Conservation (phyloP, 2,113 vertebrate species). For the Menidia beryllina region DNA sequence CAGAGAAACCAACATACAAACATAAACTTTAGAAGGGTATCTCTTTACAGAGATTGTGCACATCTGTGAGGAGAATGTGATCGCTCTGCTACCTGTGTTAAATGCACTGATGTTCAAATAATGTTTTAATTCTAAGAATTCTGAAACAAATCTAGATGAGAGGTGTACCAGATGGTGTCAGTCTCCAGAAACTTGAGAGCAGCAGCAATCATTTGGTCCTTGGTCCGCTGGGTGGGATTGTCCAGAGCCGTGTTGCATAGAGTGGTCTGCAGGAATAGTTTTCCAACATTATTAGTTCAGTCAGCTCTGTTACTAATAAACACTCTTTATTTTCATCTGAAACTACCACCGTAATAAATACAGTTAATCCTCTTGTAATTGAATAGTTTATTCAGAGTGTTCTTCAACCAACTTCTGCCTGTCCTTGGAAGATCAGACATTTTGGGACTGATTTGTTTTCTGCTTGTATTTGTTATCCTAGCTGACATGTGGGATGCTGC, state of each 20-base stretch:
- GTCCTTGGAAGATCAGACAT: neutral
- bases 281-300: neutral
- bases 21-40: too few relatives aligned
- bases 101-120: slow-evolving; percentile 1
- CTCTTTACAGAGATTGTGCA: neutral
- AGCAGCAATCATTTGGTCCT: slow-evolving; percentile 88
- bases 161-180: slow-evolving; percentile 91
- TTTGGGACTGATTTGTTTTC: neutral
- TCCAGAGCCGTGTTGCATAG: slow-evolving; percentile 96
- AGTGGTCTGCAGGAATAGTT: slow-evolving; percentile 84
- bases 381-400: neutral
- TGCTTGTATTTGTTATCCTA: neutral
- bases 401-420: neutral
- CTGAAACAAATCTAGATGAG: neutral
- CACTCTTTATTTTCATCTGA: neutral
- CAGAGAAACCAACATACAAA: too few relatives aligned
- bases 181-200: slow-evolving; percentile 95
- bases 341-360: neutral
- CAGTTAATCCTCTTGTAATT: neutral
- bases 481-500: neutral
- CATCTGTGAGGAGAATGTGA: neutral
- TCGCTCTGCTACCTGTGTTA: neutral
- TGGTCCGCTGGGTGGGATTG: slow-evolving; percentile 90
- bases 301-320: neutral
- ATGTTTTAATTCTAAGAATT: neutral